phyloP scores from a whole-genome alignment of 1,140 invertebrate genomes.

The Cydia fagiglandana region DNA sequence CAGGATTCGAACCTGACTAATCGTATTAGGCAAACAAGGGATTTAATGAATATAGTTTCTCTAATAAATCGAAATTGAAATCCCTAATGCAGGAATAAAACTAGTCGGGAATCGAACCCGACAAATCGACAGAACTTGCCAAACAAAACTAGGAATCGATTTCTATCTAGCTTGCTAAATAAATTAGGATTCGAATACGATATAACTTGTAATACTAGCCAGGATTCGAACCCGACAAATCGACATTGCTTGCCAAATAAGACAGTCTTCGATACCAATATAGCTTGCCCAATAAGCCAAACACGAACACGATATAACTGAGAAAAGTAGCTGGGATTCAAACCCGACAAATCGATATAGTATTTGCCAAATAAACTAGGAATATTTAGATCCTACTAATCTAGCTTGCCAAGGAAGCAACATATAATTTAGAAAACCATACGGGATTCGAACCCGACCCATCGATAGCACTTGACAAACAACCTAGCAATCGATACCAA shows the following conservation, averaged over 20 bases:
- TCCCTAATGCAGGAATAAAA: too few relatives aligned
- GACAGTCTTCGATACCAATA: too few relatives aligned
- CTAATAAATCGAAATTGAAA: too few relatives aligned
- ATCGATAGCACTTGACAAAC: neutral
- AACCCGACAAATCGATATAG: neutral
- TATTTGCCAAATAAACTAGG: neutral
- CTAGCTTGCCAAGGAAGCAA: too few relatives aligned
- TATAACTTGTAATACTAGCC: neutral
- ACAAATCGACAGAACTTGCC: neutral
- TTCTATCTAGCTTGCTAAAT: neutral
- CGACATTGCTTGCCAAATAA: neutral
- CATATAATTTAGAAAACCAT: too few relatives aligned
- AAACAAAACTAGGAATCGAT: neutral
- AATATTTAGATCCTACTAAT: neutral
- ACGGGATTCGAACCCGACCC: too few relatives aligned
- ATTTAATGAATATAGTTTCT: too few relatives aligned
- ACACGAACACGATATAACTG: neutral
- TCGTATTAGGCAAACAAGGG: neutral
- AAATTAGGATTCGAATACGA: neutral
- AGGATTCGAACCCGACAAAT: neutral
- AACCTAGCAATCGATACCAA: neutral
- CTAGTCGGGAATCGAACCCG: neutral
- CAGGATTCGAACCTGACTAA: neutral
- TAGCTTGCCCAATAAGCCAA: too few relatives aligned
- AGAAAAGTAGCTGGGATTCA: neutral